phyloP scores from a whole-genome alignment of 2,888 invertebrate genomes.

The Cinara cedri region DNA sequence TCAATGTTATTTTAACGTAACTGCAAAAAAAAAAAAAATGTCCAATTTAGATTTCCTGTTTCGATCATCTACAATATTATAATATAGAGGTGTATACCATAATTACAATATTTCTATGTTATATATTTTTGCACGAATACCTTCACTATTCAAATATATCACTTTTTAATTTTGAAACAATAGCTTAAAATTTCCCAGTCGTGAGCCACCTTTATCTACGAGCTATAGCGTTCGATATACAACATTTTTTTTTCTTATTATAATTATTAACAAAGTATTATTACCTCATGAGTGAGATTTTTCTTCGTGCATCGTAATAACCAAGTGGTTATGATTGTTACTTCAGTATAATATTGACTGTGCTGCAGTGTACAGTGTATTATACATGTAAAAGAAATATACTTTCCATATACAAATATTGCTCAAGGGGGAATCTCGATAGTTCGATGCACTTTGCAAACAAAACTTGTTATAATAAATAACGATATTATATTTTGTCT shows the following conservation, averaged over 20 bases:
- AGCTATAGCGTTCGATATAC: conserved; percentile 9
- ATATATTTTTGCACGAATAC: conserved; percentile 32
- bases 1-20: no score
- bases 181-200: conserved; percentile 39
- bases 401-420: conserved; percentile 43
- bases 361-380: no score
- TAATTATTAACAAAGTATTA: conserved; percentile 29
- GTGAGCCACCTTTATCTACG: conserved; percentile 26
- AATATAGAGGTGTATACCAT: no score
- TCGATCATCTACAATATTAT: neutral
- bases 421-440: conserved; percentile 46
- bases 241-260: conserved; percentile 26
- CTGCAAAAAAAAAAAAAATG: neutral
- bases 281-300: conserved; percentile 43
- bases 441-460: conserved; percentile 52
- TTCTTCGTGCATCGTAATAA: conserved; percentile 43
- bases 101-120: neutral
- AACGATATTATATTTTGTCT: neutral
- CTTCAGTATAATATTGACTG: conserved; percentile 28
- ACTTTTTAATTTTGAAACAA: conserved; percentile 49
- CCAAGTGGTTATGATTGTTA: conserved; percentile 43
- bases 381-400: conserved; percentile 26
- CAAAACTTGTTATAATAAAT: conserved; percentile 30
- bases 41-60: conserved; percentile 19
- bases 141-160: conserved; percentile 49